phyloP scores from a whole-genome alignment of 2,888 invertebrate species.

The Eledona agricola region DNA sequence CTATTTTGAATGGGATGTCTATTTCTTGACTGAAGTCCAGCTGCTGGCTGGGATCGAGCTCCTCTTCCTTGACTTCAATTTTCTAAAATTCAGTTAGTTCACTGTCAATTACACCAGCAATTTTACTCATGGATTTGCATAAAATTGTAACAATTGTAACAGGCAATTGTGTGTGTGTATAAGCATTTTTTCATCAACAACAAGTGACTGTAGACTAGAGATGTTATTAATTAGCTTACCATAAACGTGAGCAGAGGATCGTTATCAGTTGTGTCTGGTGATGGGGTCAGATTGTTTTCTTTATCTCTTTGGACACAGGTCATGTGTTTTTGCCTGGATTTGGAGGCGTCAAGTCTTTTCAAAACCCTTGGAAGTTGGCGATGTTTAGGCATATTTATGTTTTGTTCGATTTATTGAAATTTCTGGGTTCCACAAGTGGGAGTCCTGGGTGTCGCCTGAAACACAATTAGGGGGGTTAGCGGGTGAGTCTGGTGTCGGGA shows the following conservation, averaged over 20 bases:
- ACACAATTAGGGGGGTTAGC: neutral
- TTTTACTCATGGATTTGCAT: no score
- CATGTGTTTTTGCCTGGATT: constrained; percentile 5
- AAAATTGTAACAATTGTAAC: no score
- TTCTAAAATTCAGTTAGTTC: constrained; percentile 3
- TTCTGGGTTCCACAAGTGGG: neutral
- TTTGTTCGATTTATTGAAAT: neutral
- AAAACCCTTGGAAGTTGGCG: constrained; percentile 3
- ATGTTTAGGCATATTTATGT: constrained; percentile 15
- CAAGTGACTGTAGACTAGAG: no score
- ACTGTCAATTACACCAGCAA: no score
- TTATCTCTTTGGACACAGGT: constrained; percentile 16
- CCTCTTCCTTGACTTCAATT: constrained; percentile 25
- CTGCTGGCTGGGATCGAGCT: constrained; percentile 5
- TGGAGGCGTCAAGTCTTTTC: constrained; percentile 6
- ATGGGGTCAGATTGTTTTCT: constrained; percentile 15
- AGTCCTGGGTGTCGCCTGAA: neutral
- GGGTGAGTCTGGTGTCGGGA: neutral
- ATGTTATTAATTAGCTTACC: no score
- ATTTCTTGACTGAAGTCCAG: constrained; percentile 12
- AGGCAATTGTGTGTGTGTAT: no score
- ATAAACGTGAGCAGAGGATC: constrained; percentile 12
- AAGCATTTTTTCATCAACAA: no score
- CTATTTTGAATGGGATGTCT: constrained; percentile 18
- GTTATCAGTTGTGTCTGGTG: constrained; percentile 9